Evolutionary conservation across 1,140 invertebrate genomes (phyloP).

Genomic region (Mamestra configurata): DNA sequence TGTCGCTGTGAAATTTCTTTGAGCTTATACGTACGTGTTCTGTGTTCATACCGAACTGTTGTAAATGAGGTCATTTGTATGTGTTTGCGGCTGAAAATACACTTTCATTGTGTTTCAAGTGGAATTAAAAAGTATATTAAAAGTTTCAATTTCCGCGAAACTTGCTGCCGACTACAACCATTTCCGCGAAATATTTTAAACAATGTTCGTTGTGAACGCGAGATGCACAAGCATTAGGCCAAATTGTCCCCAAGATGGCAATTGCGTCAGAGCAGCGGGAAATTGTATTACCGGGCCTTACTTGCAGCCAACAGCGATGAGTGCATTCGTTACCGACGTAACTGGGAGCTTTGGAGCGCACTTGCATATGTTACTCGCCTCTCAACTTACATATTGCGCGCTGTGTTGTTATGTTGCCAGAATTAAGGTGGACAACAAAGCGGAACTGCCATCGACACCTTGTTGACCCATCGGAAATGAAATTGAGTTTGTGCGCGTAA

Average conservation of each 20-base stretch:
- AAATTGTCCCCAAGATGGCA: slow-evolving; percentile 83
- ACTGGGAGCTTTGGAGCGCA: slow-evolving; percentile 68
- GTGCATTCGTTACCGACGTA: slow-evolving; percentile 80
- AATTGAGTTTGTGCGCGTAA: slow-evolving; percentile 49
- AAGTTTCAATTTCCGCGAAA: slow-evolving; percentile 49
- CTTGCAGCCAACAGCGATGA: slow-evolving; percentile 71
- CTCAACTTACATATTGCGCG: slow-evolving; percentile 26
- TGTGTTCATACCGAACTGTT: slow-evolving; percentile 26
- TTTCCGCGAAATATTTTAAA: slow-evolving; percentile 64
- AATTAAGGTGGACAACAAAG: slow-evolving; percentile 33
- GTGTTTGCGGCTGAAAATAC: slow-evolving; percentile 5
- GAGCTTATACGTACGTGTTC: slow-evolving; percentile 28
- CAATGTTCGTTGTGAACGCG: slow-evolving; percentile 58
- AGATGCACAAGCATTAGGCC: slow-evolving; percentile 75
- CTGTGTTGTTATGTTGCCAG: slow-evolving; percentile 8
- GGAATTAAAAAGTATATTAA: slow-evolving; percentile 26
- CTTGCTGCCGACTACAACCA: slow-evolving; percentile 36
- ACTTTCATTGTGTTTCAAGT: not conserved
- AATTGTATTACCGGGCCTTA: slow-evolving; percentile 82
- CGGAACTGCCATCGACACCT: slow-evolving; percentile 29
- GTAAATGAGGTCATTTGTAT: slow-evolving; percentile 31
- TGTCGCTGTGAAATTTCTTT: slow-evolving; percentile 50
- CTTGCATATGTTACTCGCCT: slow-evolving; percentile 58
- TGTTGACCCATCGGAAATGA: slow-evolving; percentile 38
- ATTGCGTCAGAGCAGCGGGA: slow-evolving; percentile 71